Percentiles rank a stretch among this genome's conserved stretches.
Conservation (phyloP, 2,113 vertebrate genomes). For the Petrocephalus zakoni region DNA sequence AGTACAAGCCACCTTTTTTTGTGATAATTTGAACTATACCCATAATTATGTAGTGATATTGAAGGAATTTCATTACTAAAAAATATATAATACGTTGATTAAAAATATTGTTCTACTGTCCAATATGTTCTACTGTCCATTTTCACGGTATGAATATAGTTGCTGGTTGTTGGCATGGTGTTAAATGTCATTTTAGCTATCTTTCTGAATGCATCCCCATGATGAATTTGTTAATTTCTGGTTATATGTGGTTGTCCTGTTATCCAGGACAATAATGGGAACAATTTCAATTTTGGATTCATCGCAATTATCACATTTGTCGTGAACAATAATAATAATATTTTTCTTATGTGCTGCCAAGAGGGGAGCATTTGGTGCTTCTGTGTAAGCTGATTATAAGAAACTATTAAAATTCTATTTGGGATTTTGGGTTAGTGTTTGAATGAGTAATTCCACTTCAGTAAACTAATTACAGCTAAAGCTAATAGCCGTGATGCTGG, state of each 20-base stretch:
- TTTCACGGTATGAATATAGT: not conserved
- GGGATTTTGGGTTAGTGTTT: not conserved
- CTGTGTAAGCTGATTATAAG: not conserved
- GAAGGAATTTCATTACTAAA: not conserved
- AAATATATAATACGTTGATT: not conserved
- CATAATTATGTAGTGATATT: not conserved
- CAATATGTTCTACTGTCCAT: not conserved
- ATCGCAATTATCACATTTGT: not conserved
- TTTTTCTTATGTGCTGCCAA: not conserved
- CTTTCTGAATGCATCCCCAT: not conserved
- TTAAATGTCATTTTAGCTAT: not conserved
- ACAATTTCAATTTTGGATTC: not conserved
- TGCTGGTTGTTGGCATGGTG: not conserved
- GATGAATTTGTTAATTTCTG: not conserved
- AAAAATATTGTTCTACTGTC: not conserved
- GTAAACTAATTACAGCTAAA: not conserved
- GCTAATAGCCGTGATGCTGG: not conserved
- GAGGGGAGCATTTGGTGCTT: not conserved
- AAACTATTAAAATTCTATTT: not conserved
- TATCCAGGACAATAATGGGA: not conserved
- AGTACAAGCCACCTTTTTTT: no score
- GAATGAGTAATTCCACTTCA: not conserved
- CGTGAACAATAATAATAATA: not conserved
- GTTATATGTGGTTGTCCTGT: not conserved
- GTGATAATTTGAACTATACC: not conserved